Conservation (phyloP, 2,797 vertebrate species). For the Ficedula albicollis region DNA sequence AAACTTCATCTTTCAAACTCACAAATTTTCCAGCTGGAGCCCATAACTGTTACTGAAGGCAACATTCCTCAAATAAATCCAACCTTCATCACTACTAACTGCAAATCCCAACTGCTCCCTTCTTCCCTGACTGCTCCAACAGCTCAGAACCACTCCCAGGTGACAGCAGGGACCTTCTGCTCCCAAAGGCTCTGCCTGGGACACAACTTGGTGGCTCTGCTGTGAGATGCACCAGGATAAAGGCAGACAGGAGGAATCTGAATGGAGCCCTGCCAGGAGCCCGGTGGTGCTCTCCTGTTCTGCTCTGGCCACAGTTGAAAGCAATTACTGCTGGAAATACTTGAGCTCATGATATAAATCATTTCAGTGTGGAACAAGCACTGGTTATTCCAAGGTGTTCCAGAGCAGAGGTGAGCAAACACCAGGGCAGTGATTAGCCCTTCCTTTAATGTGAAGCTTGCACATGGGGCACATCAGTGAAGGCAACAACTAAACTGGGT, state of each 20-base stretch:
- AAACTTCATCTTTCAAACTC: background rate
- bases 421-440: background rate
- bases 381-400: background rate
- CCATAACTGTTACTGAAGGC: accelerated
- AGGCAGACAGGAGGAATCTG: background rate
- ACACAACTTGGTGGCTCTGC: background rate
- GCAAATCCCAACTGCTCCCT: background rate
- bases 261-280: background rate
- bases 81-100: background rate
- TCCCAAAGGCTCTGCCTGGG: background rate
- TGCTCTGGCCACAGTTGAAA: background rate
- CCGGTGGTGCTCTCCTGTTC: background rate
- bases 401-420: background rate
- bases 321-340: background rate
- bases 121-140: background rate
- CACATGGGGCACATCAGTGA: background rate
- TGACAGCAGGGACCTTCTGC: background rate
- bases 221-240: background rate
- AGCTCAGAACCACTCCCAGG: accelerated
- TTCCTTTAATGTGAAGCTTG: background rate
- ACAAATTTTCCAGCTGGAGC: background rate
- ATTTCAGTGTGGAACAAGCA: background rate
- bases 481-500: background rate
- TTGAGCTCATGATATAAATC: background rate
- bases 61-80: background rate